Evolutionary conservation across 2,797 vertebrate species (phyloP), one percentile per base, ranked within the genome.

Genomic region (Pygocentrus nattereri): DNA sequence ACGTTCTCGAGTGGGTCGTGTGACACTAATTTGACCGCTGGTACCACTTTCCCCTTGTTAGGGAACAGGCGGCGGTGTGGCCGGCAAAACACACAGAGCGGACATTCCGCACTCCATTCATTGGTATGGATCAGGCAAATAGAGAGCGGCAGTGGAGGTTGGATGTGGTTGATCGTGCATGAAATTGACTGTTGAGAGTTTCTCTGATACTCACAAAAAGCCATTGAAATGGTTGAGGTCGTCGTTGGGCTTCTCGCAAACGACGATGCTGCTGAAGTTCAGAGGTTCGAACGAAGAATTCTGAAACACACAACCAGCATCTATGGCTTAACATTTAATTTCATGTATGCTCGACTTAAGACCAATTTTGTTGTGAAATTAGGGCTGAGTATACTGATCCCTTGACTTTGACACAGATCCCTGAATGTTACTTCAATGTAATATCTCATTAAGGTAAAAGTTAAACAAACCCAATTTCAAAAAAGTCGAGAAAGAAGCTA

Each of bases 161-260:
- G 56, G 74, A 84, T 76, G 76, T 58, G 71, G 74, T 78, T 72
- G 62, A 62, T 80, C 68, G 67, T 49, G 68, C 81, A 84, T 82
- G 82, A 81, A 80, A 81, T 79, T 80, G 80, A 81, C 68, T 67
- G 19, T 65, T 74, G 62, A 58, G 19, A 71, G 71, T 73, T 73
- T 31, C 61, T 80, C 30, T 68, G 25, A 88, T 95, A 98, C 97
- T 98, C 92, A 99, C 98, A 97, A 90, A 25, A 94, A 98, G 72
- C 98, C 97, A 87, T 96, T 97, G 89, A 99, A 99, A 91, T 94
- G 94, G 88, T 96, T 97, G 85, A 99, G 95, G 82, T 96, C 95
- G 74, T 95, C 95, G 91, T 96, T 97, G 82, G 98, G 98, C 76
- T 91, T 95, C 90, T 98, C 97, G 84, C 97, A 98, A 89, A 96